Evolutionary conservation across 2,888 invertebrate species (phyloP).

Genomic region (Perizoma flavofasciatum): DNA sequence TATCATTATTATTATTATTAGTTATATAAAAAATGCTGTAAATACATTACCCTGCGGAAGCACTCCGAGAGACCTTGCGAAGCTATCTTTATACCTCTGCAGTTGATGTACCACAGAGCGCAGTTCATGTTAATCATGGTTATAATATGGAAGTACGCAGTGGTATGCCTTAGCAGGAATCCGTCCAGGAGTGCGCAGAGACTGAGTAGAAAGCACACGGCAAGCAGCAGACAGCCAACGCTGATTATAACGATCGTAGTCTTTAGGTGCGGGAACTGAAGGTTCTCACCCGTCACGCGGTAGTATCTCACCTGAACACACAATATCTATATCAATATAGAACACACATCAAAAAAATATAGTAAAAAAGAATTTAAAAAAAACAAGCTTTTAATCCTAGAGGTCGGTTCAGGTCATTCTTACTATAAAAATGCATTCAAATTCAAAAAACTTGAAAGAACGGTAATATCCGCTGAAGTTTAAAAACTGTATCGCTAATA

Average conservation of each 20-base stretch:
- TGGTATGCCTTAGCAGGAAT: slow-evolving; percentile 85
- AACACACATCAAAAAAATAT: too few relatives aligned
- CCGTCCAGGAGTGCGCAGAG: slow-evolving; percentile 85
- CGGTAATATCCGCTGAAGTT: too few relatives aligned
- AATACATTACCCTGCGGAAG: slow-evolving; percentile 70
- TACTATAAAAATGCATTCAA: too few relatives aligned
- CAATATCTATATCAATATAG: too few relatives aligned
- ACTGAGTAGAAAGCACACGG: slow-evolving; percentile 84
- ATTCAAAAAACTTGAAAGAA: too few relatives aligned
- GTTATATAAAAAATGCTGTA: neutral
- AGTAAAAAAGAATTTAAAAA: too few relatives aligned
- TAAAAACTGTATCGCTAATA: too few relatives aligned
- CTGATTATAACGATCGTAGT: slow-evolving; percentile 85
- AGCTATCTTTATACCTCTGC: slow-evolving; percentile 86
- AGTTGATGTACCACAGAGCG: slow-evolving; percentile 88
- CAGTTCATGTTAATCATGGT: slow-evolving; percentile 90
- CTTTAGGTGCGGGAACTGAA: slow-evolving; percentile 85
- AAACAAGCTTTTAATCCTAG: too few relatives aligned
- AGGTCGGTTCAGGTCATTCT: too few relatives aligned
- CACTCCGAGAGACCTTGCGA: slow-evolving; percentile 81
- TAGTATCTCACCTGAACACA: slow-evolving; percentile 77
- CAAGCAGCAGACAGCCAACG: slow-evolving; percentile 84
- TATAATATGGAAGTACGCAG: slow-evolving; percentile 86
- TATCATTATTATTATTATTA: too few relatives aligned
- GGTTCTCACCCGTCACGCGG: slow-evolving; percentile 83